A percentile compares a stretch with the other conserved stretches of the same genome.
Evolutionary conservation across 2,888 invertebrate genomes (phyloP).

Genomic region (Bimastos eiseni): DNA sequence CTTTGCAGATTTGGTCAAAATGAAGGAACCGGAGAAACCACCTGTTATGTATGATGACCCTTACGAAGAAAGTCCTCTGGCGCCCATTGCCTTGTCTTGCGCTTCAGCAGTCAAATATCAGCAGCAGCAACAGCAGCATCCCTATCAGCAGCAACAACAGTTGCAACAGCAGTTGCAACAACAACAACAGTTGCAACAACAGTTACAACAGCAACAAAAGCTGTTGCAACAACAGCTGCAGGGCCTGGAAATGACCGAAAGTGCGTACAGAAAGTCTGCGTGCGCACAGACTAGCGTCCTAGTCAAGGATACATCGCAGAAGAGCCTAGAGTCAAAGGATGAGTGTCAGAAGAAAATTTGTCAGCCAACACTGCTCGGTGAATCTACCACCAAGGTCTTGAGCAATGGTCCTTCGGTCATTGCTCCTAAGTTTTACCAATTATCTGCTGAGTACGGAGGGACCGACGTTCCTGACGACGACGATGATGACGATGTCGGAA

Average conservation of each 20-base stretch:
- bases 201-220: background rate
- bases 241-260: background rate
- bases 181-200: background rate
- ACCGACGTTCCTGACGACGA: background rate
- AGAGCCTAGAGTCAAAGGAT: background rate
- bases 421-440: background rate
- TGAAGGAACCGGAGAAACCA: background rate
- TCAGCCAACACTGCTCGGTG: background rate
- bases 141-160: background rate
- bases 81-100: background rate
- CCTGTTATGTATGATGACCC: conserved; percentile 33
- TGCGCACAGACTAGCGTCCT: background rate
- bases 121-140: background rate
- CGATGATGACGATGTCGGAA: background rate
- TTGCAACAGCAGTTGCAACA: background rate
- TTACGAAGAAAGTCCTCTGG: conserved; percentile 34
- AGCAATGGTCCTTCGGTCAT: background rate
- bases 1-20: background rate
- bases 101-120: background rate
- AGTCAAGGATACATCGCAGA: background rate
- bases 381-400: background rate
- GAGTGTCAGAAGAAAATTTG: background rate
- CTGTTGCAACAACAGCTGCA: background rate
- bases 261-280: background rate
- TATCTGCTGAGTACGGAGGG: conserved; percentile 18